Conservation (phyloP, 2,888 invertebrate genomes). For the Chymomyza procnemis region DNA sequence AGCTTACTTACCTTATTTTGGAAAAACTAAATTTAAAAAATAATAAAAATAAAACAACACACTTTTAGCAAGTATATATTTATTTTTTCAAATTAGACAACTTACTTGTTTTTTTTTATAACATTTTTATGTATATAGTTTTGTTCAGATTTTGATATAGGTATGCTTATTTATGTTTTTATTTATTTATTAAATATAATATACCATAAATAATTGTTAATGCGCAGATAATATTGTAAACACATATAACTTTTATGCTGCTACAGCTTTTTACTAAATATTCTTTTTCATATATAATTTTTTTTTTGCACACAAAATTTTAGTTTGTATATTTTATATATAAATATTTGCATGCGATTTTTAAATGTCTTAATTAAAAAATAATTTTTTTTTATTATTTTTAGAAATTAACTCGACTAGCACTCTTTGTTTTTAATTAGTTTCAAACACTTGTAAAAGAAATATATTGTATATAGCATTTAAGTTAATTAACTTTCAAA, state of each 20-base stretch:
- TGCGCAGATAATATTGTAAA: not conserved
- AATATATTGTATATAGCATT: slow-evolving; percentile 4
- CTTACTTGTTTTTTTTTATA: slow-evolving; percentile 17
- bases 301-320: not conserved
- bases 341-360: not conserved
- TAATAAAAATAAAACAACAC: no score
- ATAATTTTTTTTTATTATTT: not conserved
- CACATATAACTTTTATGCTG: not conserved
- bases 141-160: slow-evolving; percentile 9
- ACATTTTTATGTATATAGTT: slow-evolving; percentile 14
- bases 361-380: not conserved
- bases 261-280: not conserved
- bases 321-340: not conserved
- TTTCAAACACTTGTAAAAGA: not conserved
- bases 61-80: slow-evolving; percentile 17
- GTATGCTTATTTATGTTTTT: not conserved
- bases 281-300: not conserved
- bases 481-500: slow-evolving; percentile 15
- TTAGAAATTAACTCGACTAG: no score
- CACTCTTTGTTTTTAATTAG: not conserved
- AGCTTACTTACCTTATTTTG: no score
- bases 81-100: slow-evolving; percentile 35
- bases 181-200: not conserved
- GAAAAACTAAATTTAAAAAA: no score
- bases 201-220: not conserved